These are phyloP conservation scores for Archivesica marissinica DNA, from an alignment of 1,140 invertebrate genomes.

Conservation along the genomic window DNA sequence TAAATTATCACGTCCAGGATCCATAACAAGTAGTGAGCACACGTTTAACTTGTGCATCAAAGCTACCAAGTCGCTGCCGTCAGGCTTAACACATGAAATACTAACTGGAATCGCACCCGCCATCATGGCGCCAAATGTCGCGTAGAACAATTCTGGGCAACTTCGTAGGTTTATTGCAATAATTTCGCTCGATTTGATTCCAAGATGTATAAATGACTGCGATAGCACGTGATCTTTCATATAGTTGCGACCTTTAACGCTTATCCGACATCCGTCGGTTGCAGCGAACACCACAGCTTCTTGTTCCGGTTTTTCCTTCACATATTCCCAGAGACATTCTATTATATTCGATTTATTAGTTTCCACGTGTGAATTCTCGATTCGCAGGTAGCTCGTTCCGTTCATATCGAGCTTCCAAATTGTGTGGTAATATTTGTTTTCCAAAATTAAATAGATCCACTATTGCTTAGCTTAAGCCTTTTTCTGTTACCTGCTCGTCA, in stretches of 20 bases:
- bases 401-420: too few species aligned
- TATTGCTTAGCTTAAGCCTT: too few species aligned
- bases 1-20: neutral
- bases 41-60: neutral
- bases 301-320: neutral
- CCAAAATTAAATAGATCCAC: too few species aligned
- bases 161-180: neutral
- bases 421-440: too few species aligned
- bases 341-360: neutral
- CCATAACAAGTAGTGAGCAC: slow-evolving; percentile 5
- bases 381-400: neutral
- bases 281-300: slow-evolving; percentile 38
- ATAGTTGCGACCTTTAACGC: slow-evolving; percentile 19
- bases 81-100: neutral
- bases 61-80: neutral
- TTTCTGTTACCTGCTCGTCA: too few species aligned
- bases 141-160: slow-evolving; percentile 30
- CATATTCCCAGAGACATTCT: neutral
- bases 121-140: slow-evolving; percentile 9
- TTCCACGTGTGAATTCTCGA: neutral
- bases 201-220: slow-evolving; percentile 28
- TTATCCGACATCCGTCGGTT: neutral
- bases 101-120: neutral
- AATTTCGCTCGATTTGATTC: slow-evolving; percentile 6
- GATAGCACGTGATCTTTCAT: neutral